Evolutionary conservation across 1,140 invertebrate species (phyloP), one percentile per base, ranked within the genome.

Genomic region (Cyphomyrmex costatus): DNA sequence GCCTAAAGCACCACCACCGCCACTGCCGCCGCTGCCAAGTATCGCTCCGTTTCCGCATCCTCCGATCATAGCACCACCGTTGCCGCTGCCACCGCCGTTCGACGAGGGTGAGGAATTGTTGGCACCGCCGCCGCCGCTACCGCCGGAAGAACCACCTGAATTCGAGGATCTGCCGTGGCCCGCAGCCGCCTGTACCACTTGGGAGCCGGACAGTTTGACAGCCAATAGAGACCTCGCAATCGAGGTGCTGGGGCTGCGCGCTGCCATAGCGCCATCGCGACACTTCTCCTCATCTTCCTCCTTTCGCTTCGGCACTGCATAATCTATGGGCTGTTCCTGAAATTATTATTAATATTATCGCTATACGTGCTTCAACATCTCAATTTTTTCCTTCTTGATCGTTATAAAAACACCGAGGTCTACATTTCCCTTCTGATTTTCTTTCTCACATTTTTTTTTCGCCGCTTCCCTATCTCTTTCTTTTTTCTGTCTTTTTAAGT

Each of bases 301-400:
- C 86, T 96, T 96, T 78, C 97, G 96, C 14, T 83, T 98, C 21
- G 97, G 97, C 79, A 98, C 97, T 89, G 97, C 97, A 93, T 98
- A 98, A 92, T 98, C 97, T 73, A 98, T 98, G 0, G 98, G 98
- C 88, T 98, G 97, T 65, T 98, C 98, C 95, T 98, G 97, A 21
- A 83, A 60, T 58, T 27, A n/a, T 36, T 19, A 24, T 24, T 16
- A 33, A 33, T 36, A 24, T 80, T 19, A 24, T 42, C 12, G 5
- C 3, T 53, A n/a, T n/a, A 1, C 12, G 21, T 49, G 46, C 19
- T 4, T 42, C 1, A 4, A 24, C 19, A 33, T 30, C 12, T 36
- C 1, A 0, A 33, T 49, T 42, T 77, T 33, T 16, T 27, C 19
- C 16, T 65, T 33, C 36, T 65, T 33, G 12, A 30, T 30, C 14